Evolutionary conservation across 2,888 invertebrate species (phyloP).

Genomic region (Diloba caeruleocephala): DNA sequence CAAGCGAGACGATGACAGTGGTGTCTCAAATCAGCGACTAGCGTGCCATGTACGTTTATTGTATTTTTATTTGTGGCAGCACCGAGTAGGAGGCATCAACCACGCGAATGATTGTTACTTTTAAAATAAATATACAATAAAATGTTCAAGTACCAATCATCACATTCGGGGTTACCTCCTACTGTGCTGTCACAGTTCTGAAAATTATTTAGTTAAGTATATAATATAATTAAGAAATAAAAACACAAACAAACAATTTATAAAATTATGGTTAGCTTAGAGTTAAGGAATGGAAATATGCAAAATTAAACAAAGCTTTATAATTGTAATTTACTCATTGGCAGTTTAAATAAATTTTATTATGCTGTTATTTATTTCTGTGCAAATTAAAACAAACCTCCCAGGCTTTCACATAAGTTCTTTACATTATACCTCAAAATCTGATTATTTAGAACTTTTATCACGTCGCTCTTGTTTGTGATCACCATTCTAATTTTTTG

Average conservation of each 20-base stretch:
- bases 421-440: too few relatives aligned
- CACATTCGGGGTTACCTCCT: conserved; percentile 80
- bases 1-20: conserved; percentile 84
- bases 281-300: conserved; percentile 42
- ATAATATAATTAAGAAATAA: conserved; percentile 44
- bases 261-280: conserved; percentile 30
- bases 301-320: conserved; percentile 44
- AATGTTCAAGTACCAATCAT: conserved; percentile 76
- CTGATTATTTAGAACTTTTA: too few relatives aligned
- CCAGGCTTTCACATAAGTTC: conserved; percentile 5
- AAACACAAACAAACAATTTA: conserved; percentile 39
- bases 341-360: conserved; percentile 22
- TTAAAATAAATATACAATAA: conserved; percentile 44
- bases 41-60: conserved; percentile 84
- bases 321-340: conserved; percentile 32
- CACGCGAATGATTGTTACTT: conserved; percentile 82
- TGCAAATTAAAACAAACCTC: conserved; percentile 32
- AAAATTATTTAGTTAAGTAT: conserved; percentile 64
- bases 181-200: conserved; percentile 85
- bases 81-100: conserved; percentile 78
- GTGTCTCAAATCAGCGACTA: conserved; percentile 88
- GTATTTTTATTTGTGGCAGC: conserved; percentile 78
- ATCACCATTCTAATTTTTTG: too few relatives aligned
- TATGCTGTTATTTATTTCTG: conserved; percentile 19
- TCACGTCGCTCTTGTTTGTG: too few relatives aligned